Base-by-base conservation (phyloP, 2,797 vertebrate species). In the Fistularia tabacaria region DNA sequence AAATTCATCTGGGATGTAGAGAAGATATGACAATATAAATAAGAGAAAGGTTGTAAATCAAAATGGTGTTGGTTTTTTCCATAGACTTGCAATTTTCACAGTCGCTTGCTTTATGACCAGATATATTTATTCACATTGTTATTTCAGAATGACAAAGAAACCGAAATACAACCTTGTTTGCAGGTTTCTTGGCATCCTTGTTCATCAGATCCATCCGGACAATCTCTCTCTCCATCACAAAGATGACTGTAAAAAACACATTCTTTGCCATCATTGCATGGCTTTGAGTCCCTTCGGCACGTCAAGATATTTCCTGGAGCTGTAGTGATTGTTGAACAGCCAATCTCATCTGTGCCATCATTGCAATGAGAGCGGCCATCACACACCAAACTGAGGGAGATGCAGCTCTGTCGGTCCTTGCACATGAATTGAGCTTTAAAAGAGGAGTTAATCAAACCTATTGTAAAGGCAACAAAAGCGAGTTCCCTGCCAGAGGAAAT, bases 211-310 rank as follows among this genome's bases (percentile, higher is more conserved):
- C 55, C 92, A 60, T 94, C 91, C 1, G 1, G 36, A 36, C 94
- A 94, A 80, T 95, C 93, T 0, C 13, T 65, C 49, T 93, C 90
- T 90, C 82, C 82, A 9, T 86, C 92, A 57, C 94, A 96, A 11
- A 93, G 1, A 5, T 89, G 90, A 15, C 85, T 89, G 7, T 49
- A 66, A 7, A 85, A 64, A 7, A 96, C 70, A 0, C 92, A 94
- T 10, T 74, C 81, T 0, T 51, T 75, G 14, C 84, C 85, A 0
- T 93, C 86, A 1, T 0, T 14, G 69, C 92, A 94, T 4, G n/a
- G 69, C 25, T 74, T 51, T 6, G 88, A 88, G 69, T 64, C 84
- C 57, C 51, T n/a, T 10, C 68, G 88, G 86, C 75, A 90, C 47
- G 47, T 84, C 7, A 80, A 42, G 8, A 51, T 0, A 0, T 38